Evolutionary conservation across 2,888 invertebrate species (phyloP).

Genomic region (Pristionchus maxplancki): DNA sequence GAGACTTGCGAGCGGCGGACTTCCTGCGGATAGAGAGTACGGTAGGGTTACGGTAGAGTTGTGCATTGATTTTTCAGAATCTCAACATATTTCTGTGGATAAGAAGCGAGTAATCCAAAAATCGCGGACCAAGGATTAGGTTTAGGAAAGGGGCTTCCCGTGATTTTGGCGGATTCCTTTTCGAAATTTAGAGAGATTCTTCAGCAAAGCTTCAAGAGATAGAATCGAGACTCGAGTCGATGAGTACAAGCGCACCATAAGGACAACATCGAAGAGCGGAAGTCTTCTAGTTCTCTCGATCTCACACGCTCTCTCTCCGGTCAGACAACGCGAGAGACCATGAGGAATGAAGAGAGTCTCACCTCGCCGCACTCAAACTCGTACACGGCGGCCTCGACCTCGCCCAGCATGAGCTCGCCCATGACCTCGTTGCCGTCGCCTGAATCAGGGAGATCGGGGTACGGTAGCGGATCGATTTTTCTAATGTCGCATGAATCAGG

Average conservation of each 20-base stretch:
- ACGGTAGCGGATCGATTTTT: background rate
- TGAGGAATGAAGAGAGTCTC: background rate
- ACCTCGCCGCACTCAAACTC: constrained; percentile 49
- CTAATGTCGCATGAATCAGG: too few relatives aligned
- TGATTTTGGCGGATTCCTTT: too few relatives aligned
- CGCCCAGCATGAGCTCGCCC: constrained; percentile 40
- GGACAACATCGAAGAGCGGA: too few relatives aligned
- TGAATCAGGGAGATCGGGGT: background rate
- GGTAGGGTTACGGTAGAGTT: background rate
- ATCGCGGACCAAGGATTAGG: too few relatives aligned
- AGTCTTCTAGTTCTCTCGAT: too few relatives aligned
- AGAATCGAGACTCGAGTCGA: too few relatives aligned
- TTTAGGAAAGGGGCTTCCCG: too few relatives aligned
- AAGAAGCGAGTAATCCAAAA: too few relatives aligned
- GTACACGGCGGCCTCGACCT: constrained; percentile 49
- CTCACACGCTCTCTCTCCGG: too few relatives aligned
- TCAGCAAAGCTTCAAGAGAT: too few relatives aligned
- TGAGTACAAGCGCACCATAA: background rate
- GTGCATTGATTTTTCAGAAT: background rate
- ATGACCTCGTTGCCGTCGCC: constrained; percentile 44
- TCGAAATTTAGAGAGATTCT: too few relatives aligned
- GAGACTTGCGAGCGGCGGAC: constrained; percentile 46
- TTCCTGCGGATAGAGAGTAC: constrained; percentile 11
- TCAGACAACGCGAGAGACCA: background rate
- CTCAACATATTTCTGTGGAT: background rate